Base-by-base conservation (phyloP, 2,888 invertebrate species). In the Phortica magna region DNA sequence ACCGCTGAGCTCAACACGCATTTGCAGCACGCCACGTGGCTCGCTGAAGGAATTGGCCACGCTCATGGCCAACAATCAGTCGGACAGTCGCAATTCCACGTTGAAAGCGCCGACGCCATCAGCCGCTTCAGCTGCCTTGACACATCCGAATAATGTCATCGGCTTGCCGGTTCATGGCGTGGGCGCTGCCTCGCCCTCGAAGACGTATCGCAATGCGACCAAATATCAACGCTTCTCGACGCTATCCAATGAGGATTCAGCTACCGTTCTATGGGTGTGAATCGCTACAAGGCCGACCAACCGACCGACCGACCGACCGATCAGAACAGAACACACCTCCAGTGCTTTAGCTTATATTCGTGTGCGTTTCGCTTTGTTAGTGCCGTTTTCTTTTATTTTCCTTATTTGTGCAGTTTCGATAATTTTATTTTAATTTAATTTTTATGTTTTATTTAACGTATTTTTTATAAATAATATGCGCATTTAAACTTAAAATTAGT, bases 1-100 rank as follows among this genome's bases (percentile, higher is more conserved):
- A 85, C 96, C 96, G 2, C 73, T 90, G 0, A 87, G 85, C 75
- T 91, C 91, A 5, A 90, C 91, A 0, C 72, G 89, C 77, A 81
- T 89, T 12, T 64, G 79, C 1, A 76, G 64, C 31, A 43, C 59
- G 57, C 74, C 77, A 9, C 71, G 70, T 31, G 14, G 22, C 14
- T 65, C 65, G 4, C 0, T 65, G 41, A 12, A 19, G 41, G 41
- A 22, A 0, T 10, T 9, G 2, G 19, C 59, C 10, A 19, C 41
- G 42, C 31, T 43, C 4, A 17, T 9, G n/a, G 68, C 48, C 43
- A 19, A 7, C 48, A 68, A 68, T 19, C 17, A 41, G 3, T 19
- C 80, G 10, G 90, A 91, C 72, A 92, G 90, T 71, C 88, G 89
- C 67, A 92, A 92, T 79, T 90, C 91, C 9, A 92, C 91, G 4